These are phyloP conservation scores for Timema cristinae DNA, from an alignment of 2,888 invertebrate species.

Conservation along the genomic window DNA sequence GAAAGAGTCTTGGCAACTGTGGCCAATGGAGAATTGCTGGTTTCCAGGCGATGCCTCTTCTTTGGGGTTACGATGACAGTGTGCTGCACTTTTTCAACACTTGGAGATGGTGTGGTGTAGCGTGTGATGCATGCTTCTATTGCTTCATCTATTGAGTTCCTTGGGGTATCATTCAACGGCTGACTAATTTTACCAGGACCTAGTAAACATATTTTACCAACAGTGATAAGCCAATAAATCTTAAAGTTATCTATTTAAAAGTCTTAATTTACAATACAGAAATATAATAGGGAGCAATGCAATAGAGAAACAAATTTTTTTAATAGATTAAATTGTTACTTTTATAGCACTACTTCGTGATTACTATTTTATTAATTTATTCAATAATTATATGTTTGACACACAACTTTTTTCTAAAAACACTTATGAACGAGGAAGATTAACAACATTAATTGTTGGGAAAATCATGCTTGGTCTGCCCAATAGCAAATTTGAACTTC, in stretches of 20 bases:
- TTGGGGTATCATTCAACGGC: slow-evolving; percentile 21
- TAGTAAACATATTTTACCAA: not conserved
- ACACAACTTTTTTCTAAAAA: too few species aligned
- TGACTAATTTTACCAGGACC: slow-evolving; percentile 12
- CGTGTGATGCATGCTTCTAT: slow-evolving; percentile 54
- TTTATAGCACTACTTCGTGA: too few species aligned
- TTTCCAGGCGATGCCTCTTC: slow-evolving; percentile 65
- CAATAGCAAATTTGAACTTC: too few species aligned
- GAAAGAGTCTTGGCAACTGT: slow-evolving; percentile 16
- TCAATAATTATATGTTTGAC: too few species aligned
- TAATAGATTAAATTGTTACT: too few species aligned
- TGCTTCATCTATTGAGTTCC: slow-evolving; percentile 50
- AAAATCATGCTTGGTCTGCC: too few species aligned
- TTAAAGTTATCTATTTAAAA: slow-evolving; percentile 1
- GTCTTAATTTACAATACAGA: not conserved
- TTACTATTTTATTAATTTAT: too few species aligned
- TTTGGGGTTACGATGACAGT: slow-evolving; percentile 60
- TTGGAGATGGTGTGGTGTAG: slow-evolving; percentile 41
- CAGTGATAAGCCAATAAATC: too few species aligned
- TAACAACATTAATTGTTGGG: too few species aligned
- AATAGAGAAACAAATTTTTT: too few species aligned
- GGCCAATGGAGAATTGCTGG: slow-evolving; percentile 6
- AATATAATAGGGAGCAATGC: too few species aligned
- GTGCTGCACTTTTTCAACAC: slow-evolving; percentile 34
- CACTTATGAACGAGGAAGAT: too few species aligned